A percentile compares a stretch with the other conserved stretches of the same genome.
Evolutionary conservation across 2,113 vertebrate genomes (phyloP).

Genomic region (Myiozetetes cayanensis): DNA sequence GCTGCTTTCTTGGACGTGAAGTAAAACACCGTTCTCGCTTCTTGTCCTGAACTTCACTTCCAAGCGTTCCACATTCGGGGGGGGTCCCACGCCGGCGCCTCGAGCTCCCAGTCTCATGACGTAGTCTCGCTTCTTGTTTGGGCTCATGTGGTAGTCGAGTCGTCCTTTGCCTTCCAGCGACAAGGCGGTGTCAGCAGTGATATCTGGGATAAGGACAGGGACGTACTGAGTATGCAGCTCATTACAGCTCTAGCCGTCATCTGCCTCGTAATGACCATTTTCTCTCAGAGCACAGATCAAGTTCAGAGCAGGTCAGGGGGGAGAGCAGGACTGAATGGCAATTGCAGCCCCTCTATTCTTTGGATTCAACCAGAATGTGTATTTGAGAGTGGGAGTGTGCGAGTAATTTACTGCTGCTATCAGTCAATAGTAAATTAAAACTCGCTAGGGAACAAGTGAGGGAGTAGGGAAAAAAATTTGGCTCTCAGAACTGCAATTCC

Average conservation of each 20-base stretch:
- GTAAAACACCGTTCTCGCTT: slow-evolving; percentile 85
- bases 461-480: slow-evolving; percentile 51
- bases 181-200: slow-evolving; percentile 88
- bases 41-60: slow-evolving; percentile 95
- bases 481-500: slow-evolving; percentile 41
- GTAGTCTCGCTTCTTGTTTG: slow-evolving; percentile 84
- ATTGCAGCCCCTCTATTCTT: background rate
- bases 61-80: slow-evolving; percentile 67
- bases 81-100: slow-evolving; percentile 3
- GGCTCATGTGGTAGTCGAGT: slow-evolving; percentile 89
- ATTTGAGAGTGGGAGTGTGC: slow-evolving; percentile 51
- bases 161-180: slow-evolving; percentile 90
- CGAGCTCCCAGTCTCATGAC: slow-evolving; percentile 72
- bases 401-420: slow-evolving; percentile 56
- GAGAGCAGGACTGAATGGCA: background rate
- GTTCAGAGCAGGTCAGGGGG: slow-evolving; percentile 18
- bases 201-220: slow-evolving; percentile 69
- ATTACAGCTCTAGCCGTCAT: background rate
- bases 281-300: background rate
- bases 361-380: slow-evolving; percentile 21
- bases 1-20: slow-evolving; percentile 92
- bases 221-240: background rate
- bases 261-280: background rate
- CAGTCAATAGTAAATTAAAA: slow-evolving; percentile 64
- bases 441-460: slow-evolving; percentile 38